Evolutionary conservation across 2,888 invertebrate genomes (phyloP).

Genomic region (Agrypnus murinus): DNA sequence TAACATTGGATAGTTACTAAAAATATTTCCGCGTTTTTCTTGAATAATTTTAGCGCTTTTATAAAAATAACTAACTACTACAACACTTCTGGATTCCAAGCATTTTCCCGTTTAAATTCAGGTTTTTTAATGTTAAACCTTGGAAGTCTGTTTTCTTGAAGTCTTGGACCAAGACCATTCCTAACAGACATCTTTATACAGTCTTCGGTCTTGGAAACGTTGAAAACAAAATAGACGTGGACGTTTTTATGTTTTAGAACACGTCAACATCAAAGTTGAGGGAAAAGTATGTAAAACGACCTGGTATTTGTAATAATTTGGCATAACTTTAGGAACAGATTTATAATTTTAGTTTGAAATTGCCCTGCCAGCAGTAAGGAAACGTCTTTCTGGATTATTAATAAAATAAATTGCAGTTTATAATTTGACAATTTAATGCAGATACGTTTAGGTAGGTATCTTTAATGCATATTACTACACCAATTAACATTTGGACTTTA

Average conservation of each 20-base stretch:
- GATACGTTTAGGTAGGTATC: slow-evolving; percentile 1
- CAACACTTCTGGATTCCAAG: slow-evolving; percentile 39
- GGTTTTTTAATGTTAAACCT: neutral
- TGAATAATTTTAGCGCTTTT: slow-evolving; percentile 39
- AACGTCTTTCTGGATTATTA: slow-evolving; percentile 44
- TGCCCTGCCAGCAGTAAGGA: slow-evolving; percentile 38
- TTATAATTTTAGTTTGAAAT: slow-evolving; percentile 39
- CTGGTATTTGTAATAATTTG: slow-evolving; percentile 31
- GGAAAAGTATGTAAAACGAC: slow-evolving; percentile 22
- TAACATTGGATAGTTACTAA: slow-evolving; percentile 1
- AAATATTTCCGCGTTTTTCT: slow-evolving; percentile 40
- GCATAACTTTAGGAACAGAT: slow-evolving; percentile 26
- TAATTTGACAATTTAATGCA: slow-evolving; percentile 20
- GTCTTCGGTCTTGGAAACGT: neutral
- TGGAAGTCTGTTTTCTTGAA: no score
- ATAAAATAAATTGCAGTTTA: slow-evolving; percentile 36
- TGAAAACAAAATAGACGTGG: slow-evolving; percentile 7
- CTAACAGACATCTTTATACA: no score
- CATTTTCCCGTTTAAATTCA: slow-evolving; percentile 19
- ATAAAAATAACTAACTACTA: slow-evolving; percentile 26
- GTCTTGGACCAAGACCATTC: no score
- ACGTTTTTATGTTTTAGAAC: neutral
- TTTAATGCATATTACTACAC: no score
- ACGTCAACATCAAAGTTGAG: slow-evolving; percentile 20
- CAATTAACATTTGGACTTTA: no score